Conservation (phyloP, 2,113 vertebrate species). For the Neodontobutis hainanensis region DNA sequence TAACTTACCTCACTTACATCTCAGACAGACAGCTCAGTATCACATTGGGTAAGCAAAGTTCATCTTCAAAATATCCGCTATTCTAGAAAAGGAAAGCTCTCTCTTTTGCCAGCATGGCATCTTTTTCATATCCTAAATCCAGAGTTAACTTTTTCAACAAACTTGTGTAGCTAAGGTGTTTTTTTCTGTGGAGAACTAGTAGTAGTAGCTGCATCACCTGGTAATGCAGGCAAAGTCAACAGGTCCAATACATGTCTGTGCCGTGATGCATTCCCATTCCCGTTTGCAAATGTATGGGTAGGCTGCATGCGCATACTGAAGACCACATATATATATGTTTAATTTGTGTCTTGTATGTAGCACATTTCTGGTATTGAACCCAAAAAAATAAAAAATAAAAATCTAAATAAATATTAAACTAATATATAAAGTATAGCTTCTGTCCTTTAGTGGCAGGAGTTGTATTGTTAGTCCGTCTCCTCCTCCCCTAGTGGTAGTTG, state of each 20-base stretch:
- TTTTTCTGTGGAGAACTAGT: slow-evolving; percentile 33
- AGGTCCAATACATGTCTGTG: slow-evolving; percentile 33
- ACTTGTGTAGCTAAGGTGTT: slow-evolving; percentile 61
- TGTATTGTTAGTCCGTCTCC: slow-evolving; percentile 4
- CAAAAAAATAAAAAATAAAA: slow-evolving; percentile 14
- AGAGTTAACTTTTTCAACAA: slow-evolving; percentile 57
- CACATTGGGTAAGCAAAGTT: slow-evolving; percentile 17
- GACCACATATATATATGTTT: slow-evolving; percentile 34
- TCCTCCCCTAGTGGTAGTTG: slow-evolving; percentile 17
- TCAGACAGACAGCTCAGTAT: slow-evolving; percentile 8
- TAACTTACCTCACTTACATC: slow-evolving; percentile 10
- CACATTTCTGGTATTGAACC: slow-evolving; percentile 10
- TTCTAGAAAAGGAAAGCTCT: slow-evolving; percentile 26
- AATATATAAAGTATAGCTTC: slow-evolving; percentile 13
- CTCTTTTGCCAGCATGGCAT: slow-evolving; percentile 45
- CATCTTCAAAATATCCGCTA: slow-evolving; percentile 41
- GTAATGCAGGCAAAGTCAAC: slow-evolving; percentile 34
- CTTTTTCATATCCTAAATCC: slow-evolving; percentile 38
- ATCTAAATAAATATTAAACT: neutral
- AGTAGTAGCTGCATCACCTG: slow-evolving; percentile 39
- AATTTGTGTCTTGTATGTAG: neutral
- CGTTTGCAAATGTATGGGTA: slow-evolving; percentile 52
- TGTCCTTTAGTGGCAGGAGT: slow-evolving; percentile 19
- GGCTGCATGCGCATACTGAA: slow-evolving; percentile 39
- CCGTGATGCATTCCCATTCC: slow-evolving; percentile 48